Conservation (phyloP, 64 coral and sea anemone genomes). For the Montipora sp. region DNA sequence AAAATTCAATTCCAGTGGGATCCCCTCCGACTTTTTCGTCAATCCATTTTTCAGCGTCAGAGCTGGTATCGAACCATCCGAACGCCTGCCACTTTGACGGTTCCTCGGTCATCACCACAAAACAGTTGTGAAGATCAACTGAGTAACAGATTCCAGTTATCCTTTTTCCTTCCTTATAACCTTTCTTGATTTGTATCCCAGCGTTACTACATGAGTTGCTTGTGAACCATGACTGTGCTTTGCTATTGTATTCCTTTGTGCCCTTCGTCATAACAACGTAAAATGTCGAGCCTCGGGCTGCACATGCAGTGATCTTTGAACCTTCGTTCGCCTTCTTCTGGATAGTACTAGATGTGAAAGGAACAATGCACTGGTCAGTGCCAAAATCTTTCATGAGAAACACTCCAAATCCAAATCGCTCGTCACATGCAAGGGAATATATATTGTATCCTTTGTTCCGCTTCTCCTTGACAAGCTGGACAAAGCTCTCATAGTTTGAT, state of each 20-base stretch:
- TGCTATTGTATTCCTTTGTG: constrained; percentile 10
- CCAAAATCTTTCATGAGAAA: constrained; percentile 12
- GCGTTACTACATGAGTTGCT: not conserved
- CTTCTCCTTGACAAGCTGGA: not conserved
- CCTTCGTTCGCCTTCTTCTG: not conserved
- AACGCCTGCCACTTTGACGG: no score
- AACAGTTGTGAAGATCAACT: not conserved
- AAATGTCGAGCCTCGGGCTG: not conserved
- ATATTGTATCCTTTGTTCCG: not conserved
- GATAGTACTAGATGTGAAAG: not conserved
- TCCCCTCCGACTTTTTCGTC: no score
- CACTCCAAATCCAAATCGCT: constrained; percentile 3
- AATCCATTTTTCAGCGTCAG: no score
- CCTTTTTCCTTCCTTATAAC: not conserved
- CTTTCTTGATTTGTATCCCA: not conserved
- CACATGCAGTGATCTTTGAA: constrained; percentile 2
- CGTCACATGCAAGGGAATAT: constrained; percentile 27
- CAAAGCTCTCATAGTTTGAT: not conserved
- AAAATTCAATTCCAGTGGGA: no score
- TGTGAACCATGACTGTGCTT: not conserved
- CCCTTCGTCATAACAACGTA: constrained; percentile 17
- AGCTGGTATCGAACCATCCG: no score
- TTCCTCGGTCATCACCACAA: constrained; percentile 12
- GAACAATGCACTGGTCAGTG: not conserved
- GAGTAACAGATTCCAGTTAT: constrained; percentile 30